A percentile compares a stretch with the other conserved stretches of the same genome.
Conservation (phyloP, 2,797 vertebrate species). For the Borostomias antarcticus region DNA sequence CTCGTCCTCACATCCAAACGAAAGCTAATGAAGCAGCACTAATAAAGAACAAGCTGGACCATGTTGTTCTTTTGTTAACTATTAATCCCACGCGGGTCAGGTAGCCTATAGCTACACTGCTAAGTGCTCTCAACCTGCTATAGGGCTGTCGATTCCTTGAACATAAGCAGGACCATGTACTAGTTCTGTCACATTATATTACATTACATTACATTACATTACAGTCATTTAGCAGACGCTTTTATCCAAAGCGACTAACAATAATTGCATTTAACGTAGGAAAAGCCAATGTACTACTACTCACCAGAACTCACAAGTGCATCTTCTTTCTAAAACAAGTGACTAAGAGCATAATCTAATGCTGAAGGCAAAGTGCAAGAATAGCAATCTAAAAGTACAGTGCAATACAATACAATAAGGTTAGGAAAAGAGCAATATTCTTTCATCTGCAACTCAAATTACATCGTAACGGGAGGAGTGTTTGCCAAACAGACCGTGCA, state of each 20-base stretch:
- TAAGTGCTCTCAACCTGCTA: conserved; percentile 38
- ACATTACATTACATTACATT: conserved; percentile 7
- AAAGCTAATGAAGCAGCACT: conserved; percentile 61
- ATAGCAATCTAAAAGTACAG: too few species aligned
- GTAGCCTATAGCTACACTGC: conserved; percentile 37
- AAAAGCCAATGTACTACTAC: too few species aligned
- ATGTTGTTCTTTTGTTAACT: conserved; percentile 70
- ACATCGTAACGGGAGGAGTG: conserved; percentile 11
- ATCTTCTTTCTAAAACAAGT: too few species aligned
- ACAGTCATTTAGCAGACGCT: too few species aligned
- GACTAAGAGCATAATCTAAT: too few species aligned
- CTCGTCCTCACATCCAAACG: conserved; percentile 39
- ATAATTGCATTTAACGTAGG: too few species aligned
- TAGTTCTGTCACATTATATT: conserved; percentile 3
- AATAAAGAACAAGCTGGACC: conserved; percentile 60
- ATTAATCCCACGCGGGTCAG: conserved; percentile 70
- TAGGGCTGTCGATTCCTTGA: too few species aligned
- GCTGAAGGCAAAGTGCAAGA: too few species aligned
- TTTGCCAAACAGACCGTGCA: conserved; percentile 27
- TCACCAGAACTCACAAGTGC: too few species aligned
- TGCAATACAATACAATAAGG: conserved; percentile 4
- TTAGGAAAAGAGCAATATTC: neutral
- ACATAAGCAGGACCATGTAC: too few species aligned
- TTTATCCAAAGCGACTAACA: too few species aligned
- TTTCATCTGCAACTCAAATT: neutral